Evolutionary conservation across 2,113 vertebrate genomes (phyloP).

Genomic region (Microtus ochrogaster): DNA sequence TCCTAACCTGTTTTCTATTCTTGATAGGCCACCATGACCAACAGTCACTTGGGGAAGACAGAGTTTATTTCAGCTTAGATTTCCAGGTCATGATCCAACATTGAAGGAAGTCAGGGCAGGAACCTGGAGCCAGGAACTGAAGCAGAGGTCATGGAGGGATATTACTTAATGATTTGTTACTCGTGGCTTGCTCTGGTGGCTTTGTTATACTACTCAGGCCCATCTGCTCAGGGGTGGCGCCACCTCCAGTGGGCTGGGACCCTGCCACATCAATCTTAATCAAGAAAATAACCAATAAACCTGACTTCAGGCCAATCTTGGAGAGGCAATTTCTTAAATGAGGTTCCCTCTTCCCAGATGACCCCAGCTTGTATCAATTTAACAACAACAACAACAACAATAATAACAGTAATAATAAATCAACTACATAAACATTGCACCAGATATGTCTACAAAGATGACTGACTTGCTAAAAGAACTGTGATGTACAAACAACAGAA

Average conservation of each 20-base stretch:
- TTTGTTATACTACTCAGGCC: background rate
- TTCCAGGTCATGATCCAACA: background rate
- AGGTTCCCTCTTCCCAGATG: background rate
- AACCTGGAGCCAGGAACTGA: background rate
- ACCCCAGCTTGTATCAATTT: background rate
- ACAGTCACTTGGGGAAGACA: background rate
- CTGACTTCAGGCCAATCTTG: background rate
- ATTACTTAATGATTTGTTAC: background rate
- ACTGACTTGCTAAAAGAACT: background rate
- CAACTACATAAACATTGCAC: background rate
- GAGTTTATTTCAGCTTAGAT: background rate
- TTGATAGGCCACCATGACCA: background rate
- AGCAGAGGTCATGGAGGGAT: background rate
- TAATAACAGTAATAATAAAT: background rate
- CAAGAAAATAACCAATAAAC: background rate
- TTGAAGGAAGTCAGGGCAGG: background rate
- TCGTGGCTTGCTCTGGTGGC: background rate
- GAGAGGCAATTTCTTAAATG: background rate
- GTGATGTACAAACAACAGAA: background rate
- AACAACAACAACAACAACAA: no score
- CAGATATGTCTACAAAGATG: no score
- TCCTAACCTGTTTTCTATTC: background rate
- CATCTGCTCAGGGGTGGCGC: background rate
- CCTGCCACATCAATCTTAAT: background rate
- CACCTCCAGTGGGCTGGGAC: background rate